Base-by-base conservation (phyloP, 2,888 invertebrate species). In the Ptilodon capucinus region DNA sequence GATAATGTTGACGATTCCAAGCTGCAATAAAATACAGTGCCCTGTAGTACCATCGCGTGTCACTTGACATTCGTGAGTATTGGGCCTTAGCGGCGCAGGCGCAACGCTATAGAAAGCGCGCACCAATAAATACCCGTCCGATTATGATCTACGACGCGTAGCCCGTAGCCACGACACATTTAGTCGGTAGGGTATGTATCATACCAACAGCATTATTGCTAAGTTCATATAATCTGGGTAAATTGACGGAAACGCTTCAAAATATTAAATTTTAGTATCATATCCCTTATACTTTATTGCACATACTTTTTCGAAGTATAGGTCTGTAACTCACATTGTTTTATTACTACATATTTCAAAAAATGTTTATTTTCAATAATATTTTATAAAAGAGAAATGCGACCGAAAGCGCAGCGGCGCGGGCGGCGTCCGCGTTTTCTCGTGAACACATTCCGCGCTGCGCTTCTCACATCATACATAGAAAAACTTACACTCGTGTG, bases 91-190 rank as follows among this genome's bases (percentile, higher is more conserved):
- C 48, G 46, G 42, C 47, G 60, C 56, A 51, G 55, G 59, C 53
- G 57, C 51, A 63, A 63, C 57, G 65, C 70, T 74, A 68, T 86
- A 87, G 88, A 89, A 88, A 90, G 87, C 80, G 81, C 76, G 70
- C 76, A 79, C 84, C 81, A 84, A 88, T 89, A 90, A 89, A 91
- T 88, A 88, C 81, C 80, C 78, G 82, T 84, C 84, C 77, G 89
- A 89, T 89, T 87, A 86, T 90, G 89, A 90, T 90, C 91, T 91
- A 89, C 89, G 86, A 76, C 81, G 81, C 87, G 88, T 88, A 89
- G 87, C 86, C 87, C 84, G 87, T 85, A 87, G 88, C 85, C 74
- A 81, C 78, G 70, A 66, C 69, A 71, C 73, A 66, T 71, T 66
- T 68, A 68, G 68, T 65, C 40, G 23, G 39, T 51, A 50, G 51